Percentiles rank a stretch among this genome's conserved stretches.
Conservation (phyloP, 2,797 vertebrate species). For the Cirrhinus mrigala region DNA sequence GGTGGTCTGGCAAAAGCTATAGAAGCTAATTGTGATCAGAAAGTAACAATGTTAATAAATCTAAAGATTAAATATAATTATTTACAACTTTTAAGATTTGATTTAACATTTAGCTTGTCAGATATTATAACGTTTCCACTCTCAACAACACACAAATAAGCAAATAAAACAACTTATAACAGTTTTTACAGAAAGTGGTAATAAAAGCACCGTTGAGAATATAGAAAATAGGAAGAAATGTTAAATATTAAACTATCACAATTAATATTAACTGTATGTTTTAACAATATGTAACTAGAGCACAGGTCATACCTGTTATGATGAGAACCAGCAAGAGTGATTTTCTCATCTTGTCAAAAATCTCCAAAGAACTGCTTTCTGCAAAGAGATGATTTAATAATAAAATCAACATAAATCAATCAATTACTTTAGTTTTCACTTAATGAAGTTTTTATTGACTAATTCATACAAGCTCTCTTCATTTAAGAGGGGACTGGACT, state of each 20-base stretch:
- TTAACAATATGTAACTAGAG: neutral
- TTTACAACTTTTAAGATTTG: neutral
- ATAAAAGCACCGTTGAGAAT: neutral
- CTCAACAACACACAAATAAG: too few species aligned
- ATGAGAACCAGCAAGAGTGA: conserved; percentile 59
- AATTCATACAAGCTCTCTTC: too few species aligned
- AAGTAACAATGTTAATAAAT: neutral
- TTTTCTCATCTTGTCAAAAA: conserved; percentile 55
- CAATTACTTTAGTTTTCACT: neutral
- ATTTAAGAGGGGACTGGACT: neutral
- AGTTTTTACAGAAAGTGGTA: neutral
- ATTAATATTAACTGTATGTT: neutral
- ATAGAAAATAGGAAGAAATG: neutral
- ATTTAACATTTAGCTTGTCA: conserved; percentile 1
- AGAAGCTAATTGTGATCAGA: neutral
- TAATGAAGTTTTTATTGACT: too few species aligned
- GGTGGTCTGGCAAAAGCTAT: conserved; percentile 48
- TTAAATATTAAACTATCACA: neutral
- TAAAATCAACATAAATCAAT: neutral
- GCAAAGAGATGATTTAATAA: neutral
- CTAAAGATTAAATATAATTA: neutral
- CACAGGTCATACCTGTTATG: conserved; percentile 66
- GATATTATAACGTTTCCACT: neutral
- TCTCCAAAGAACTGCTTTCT: neutral
- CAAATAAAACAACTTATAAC: too few species aligned